Base-by-base conservation (phyloP, 2,888 invertebrate species). In the Dasypolia templi region DNA sequence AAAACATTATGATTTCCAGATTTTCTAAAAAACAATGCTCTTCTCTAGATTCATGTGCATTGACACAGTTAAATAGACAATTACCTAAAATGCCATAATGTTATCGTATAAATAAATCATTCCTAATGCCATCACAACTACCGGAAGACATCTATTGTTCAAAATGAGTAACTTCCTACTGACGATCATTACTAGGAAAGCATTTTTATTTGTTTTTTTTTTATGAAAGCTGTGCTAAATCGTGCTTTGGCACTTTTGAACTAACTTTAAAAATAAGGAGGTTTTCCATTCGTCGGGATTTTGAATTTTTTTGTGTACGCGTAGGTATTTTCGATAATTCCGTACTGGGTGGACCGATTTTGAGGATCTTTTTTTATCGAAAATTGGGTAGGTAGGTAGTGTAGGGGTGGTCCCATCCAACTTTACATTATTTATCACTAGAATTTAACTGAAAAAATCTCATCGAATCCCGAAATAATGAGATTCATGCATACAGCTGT, bases 81-180 rank as follows among this genome's bases (percentile, higher is more conserved):
- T 74, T 49, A 32, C 32, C 22, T 75, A 32, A 58, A 74, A 58
- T 49, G 9, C 0, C 14, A 58, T 22, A 49, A 32, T 29, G 5
- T 44, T 17, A 39, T 22, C 17, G 1, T 19, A 56, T 32, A 32
- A 39, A 49, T 26, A 56, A 22, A 64, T 42, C 32, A 5, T 55
- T 39, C 4, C 6, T 19, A 46, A 56, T 56, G 29, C 19, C 6
- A 63, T 39, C 19, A 39, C 7, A 72, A 32, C 22, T 17, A 49
- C 56, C 75, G 75, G 64, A 75, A 75, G 49, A 32, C 22, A 44
- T 32, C 49, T 65, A 75, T 75, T 75, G 56, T 75, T 75, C 17
- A 56, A 58, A 72, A 74, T 49, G 11, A 56, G 2, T 51, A 26
- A 64, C 42, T 74, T 74, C 75, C 75, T 12, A 42, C 22, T 58